Evolutionary conservation across 2,113 vertebrate species (phyloP).

Genomic region (Lonchura striata): DNA sequence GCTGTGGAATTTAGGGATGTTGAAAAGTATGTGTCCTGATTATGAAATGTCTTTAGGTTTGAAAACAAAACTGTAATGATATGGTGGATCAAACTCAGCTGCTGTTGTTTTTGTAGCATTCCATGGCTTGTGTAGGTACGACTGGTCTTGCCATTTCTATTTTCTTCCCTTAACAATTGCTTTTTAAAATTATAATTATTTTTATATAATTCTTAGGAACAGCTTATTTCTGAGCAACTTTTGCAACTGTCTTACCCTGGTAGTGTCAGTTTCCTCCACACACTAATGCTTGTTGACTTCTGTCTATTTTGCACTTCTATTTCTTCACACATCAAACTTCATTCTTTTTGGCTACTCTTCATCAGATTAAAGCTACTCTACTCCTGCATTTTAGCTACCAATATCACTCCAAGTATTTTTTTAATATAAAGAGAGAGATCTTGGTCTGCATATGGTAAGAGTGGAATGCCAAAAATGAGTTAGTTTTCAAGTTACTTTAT

Average conservation of each 20-base stretch:
- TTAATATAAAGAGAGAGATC: background rate
- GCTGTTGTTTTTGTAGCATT: background rate
- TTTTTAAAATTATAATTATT: background rate
- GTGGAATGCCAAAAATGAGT: background rate
- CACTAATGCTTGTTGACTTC: background rate
- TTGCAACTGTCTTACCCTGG: background rate
- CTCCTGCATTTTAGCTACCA: background rate
- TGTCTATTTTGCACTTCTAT: background rate
- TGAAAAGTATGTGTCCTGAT: background rate
- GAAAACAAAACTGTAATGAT: background rate
- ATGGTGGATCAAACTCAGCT: background rate
- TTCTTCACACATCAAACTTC: background rate
- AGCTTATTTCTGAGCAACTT: background rate
- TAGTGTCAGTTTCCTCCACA: background rate
- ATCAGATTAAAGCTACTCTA: background rate
- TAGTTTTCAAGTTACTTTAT: background rate
- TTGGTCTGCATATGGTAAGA: background rate
- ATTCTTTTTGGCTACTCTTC: background rate
- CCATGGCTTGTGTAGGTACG: rapidly evolving
- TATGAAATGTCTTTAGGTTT: background rate
- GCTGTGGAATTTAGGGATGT: background rate
- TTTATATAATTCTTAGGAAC: background rate
- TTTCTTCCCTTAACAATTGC: background rate
- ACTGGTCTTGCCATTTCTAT: background rate
- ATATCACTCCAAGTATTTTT: background rate